A percentile compares a stretch with the other conserved stretches of the same genome.
phyloP scores from a whole-genome alignment of 2,113 vertebrate genomes.

The Microcebus ravelobensis region DNA sequence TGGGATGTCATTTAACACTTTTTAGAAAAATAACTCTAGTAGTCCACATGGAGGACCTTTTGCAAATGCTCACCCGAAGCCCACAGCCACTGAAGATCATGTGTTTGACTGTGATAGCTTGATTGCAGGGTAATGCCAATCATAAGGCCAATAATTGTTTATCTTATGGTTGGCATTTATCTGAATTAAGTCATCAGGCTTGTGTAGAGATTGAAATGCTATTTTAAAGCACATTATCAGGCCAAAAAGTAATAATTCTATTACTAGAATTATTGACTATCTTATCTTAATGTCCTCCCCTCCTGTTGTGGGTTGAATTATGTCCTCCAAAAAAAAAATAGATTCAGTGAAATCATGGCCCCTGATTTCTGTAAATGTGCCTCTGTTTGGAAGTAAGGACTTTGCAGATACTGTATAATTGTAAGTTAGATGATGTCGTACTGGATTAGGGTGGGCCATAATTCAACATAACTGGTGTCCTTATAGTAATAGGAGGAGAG shows the following conservation, averaged over 20 bases:
- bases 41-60: neutral
- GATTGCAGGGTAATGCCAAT: neutral
- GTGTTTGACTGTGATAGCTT: neutral
- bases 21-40: neutral
- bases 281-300: neutral
- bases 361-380: neutral
- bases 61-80: neutral
- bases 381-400: neutral
- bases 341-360: neutral
- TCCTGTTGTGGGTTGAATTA: neutral
- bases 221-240: neutral
- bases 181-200: neutral
- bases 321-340: neutral
- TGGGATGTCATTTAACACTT: neutral
- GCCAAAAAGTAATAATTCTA: too few species aligned
- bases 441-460: neutral
- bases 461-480: neutral
- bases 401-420: neutral
- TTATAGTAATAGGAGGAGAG: neutral
- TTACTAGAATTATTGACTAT: neutral
- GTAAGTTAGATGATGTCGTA: neutral
- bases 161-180: neutral
- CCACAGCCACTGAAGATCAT: neutral
- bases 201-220: neutral
- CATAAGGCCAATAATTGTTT: neutral